Evolutionary conservation across 2,888 invertebrate genomes (phyloP).

Genomic region (Sympetrum striolatum): DNA sequence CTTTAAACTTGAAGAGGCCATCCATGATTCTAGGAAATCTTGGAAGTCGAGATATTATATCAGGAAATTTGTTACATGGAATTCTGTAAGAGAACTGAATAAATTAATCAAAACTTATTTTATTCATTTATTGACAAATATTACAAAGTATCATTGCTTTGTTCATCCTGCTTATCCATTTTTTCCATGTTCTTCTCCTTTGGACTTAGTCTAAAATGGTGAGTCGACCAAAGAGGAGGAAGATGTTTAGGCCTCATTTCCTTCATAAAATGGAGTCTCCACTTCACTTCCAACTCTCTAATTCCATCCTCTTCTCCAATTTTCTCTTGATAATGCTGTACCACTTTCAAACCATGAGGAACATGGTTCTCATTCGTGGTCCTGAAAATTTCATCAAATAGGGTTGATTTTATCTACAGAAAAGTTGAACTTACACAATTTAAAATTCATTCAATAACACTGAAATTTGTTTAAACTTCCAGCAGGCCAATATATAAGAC

Average conservation of each 20-base stretch:
- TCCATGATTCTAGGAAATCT: too few species aligned
- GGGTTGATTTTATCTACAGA: too few species aligned
- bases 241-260: constrained; percentile 75
- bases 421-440: not conserved
- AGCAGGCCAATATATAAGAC: constrained; percentile 59
- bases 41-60: too few species aligned
- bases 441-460: not conserved
- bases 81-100: too few species aligned
- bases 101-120: too few species aligned
- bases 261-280: constrained; percentile 77
- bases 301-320: constrained; percentile 64
- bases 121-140: too few species aligned
- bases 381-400: constrained; percentile 54
- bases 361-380: constrained; percentile 61
- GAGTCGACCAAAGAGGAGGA: constrained; percentile 78
- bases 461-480: constrained; percentile 59
- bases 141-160: too few species aligned
- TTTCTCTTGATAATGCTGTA: constrained; percentile 63
- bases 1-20: too few species aligned
- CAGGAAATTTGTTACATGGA: too few species aligned
- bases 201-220: constrained; percentile 60
- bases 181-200: not conserved
- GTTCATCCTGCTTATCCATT: not conserved
- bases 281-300: constrained; percentile 71
- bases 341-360: constrained; percentile 67